phyloP scores from a whole-genome alignment of 1,140 invertebrate genomes.

The Zeugodacus cucurbitae region DNA sequence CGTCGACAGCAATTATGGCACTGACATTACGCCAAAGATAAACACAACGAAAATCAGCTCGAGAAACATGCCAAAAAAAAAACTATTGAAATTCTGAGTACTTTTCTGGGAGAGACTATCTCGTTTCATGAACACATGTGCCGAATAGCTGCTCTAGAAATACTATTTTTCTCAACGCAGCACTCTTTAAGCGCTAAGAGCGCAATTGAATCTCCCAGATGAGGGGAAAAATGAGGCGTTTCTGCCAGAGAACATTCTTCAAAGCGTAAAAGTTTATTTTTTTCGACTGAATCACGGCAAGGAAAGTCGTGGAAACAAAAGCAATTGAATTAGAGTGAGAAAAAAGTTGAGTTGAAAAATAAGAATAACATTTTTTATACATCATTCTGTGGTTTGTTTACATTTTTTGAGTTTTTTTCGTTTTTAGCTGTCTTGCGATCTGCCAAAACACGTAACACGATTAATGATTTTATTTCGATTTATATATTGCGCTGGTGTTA shows the following conservation, averaged over 20 bases:
- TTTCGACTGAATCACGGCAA: not conserved
- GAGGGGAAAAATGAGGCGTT: too few species aligned
- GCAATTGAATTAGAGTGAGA: not conserved
- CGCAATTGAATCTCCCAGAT: not conserved
- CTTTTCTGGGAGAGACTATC: not conserved
- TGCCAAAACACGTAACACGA: not conserved
- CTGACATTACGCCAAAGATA: slow-evolving; percentile 24
- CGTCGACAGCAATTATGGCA: not conserved
- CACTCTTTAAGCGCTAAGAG: not conserved
- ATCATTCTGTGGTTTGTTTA: not conserved
- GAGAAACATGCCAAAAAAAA: not conserved
- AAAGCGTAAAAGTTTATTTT: not conserved
- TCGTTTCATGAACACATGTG: not conserved
- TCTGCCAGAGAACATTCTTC: not conserved
- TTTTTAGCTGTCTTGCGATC: not conserved
- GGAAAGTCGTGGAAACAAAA: not conserved
- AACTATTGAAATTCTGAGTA: not conserved
- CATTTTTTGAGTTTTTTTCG: not conserved
- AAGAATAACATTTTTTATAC: not conserved
- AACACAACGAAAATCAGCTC: not conserved
- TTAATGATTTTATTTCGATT: not conserved
- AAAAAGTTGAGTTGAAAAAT: slow-evolving; percentile 2
- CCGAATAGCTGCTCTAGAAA: not conserved
- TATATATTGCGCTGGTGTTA: not conserved
- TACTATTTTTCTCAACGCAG: too few species aligned